Evolutionary conservation across 2,113 vertebrate genomes (phyloP).

Genomic region (Ceratotherium simum): DNA sequence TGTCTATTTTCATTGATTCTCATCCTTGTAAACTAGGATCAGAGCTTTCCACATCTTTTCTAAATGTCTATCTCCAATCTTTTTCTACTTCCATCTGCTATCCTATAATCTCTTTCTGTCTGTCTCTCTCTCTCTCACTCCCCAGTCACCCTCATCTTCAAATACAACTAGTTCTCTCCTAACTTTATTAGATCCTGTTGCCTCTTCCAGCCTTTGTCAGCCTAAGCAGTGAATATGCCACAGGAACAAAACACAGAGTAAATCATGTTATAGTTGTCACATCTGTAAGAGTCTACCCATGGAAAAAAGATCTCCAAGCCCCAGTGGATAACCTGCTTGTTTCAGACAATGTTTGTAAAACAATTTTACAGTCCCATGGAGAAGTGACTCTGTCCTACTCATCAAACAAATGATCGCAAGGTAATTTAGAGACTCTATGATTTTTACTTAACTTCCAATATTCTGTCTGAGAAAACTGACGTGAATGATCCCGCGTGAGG

Average conservation of each 20-base stretch:
- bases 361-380: neutral
- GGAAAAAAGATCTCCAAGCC: neutral
- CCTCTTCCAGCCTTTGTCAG: neutral
- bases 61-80: neutral
- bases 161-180: neutral
- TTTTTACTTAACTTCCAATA: conserved; percentile 5
- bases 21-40: neutral
- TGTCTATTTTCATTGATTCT: neutral
- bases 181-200: neutral
- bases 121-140: neutral
- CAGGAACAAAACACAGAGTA: conserved; percentile 20
- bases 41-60: neutral
- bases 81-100: neutral
- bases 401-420: conserved; percentile 42
- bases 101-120: no score
- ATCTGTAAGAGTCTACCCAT: neutral
- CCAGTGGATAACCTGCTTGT: neutral
- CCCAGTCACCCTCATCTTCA: neutral
- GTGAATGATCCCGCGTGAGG: neutral
- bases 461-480: neutral
- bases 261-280: neutral
- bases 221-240: neutral
- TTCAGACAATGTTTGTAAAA: conserved; percentile 41
- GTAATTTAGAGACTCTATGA: neutral
- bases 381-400: neutral